A percentile compares a stretch with the other conserved stretches of the same genome.
Conservation (phyloP, 2,888 invertebrate species). For the Chorisops tibialis region DNA sequence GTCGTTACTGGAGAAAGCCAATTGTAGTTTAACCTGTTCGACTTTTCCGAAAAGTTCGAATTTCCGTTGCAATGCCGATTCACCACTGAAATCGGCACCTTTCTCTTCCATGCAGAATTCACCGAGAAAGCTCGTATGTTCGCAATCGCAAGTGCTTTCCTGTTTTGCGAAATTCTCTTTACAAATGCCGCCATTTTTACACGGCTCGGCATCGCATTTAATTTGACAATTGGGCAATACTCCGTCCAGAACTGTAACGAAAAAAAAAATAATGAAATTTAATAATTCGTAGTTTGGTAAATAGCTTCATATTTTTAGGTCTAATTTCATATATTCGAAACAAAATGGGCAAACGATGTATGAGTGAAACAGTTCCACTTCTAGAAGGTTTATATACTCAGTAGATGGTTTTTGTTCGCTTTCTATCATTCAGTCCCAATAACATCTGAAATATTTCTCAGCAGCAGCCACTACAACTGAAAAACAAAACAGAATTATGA, state of each 20-base stretch:
- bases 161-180: conserved; percentile 85
- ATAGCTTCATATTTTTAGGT: too few species aligned
- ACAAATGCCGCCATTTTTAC: conserved; percentile 82
- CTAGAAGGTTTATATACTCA: too few species aligned
- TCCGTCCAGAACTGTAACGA: conserved; percentile 58
- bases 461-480: too few species aligned
- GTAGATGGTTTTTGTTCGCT: too few species aligned
- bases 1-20: conserved; percentile 83
- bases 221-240: conserved; percentile 80
- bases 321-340: too few species aligned
- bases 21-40: conserved; percentile 73
- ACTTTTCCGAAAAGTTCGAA: conserved; percentile 71
- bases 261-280: too few species aligned
- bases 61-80: conserved; percentile 75
- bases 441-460: too few species aligned
- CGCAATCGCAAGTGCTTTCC: conserved; percentile 83
- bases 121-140: conserved; percentile 85
- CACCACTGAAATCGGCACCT: conserved; percentile 85
- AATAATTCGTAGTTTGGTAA: too few species aligned
- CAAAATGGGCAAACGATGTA: too few species aligned
- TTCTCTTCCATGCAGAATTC: conserved; percentile 86
- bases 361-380: too few species aligned
- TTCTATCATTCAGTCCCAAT: too few species aligned
- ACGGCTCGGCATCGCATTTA: conserved; percentile 84
- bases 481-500: too few species aligned